Percentiles rank a stretch among this genome's conserved stretches.
Evolutionary conservation across 2,888 invertebrate species (phyloP).

Genomic region (Cephus runcator): DNA sequence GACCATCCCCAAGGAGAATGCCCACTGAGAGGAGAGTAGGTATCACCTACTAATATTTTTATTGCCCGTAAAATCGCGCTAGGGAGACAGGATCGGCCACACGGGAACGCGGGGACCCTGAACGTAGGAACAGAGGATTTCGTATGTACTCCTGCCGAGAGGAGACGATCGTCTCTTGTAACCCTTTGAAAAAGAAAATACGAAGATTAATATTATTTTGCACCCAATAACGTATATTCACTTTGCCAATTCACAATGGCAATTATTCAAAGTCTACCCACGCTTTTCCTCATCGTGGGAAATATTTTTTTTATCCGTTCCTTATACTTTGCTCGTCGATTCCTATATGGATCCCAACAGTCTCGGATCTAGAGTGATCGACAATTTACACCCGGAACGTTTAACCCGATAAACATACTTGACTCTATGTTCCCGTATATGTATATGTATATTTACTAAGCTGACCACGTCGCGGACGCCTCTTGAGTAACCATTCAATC

Average conservation of each 20-base stretch:
- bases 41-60: slow-evolving; percentile 58
- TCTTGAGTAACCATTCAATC: slow-evolving; percentile 36
- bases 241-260: background rate
- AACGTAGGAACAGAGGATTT: background rate
- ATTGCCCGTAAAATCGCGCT: slow-evolving; percentile 53
- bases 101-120: slow-evolving; percentile 1
- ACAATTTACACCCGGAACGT: background rate
- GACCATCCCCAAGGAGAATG: slow-evolving; percentile 20
- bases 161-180: background rate
- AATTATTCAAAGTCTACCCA: background rate
- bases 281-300: background rate
- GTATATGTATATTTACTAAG: background rate
- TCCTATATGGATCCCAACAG: background rate
- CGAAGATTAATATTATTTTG: background rate
- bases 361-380: background rate
- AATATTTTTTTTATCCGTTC: background rate
- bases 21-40: slow-evolving; percentile 24
- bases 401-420: background rate
- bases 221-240: background rate
- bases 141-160: background rate
- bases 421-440: no score
- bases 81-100: slow-evolving; percentile 18
- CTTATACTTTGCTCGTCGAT: background rate
- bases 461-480: background rate
- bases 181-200: background rate